Evolutionary conservation across 2,888 invertebrate genomes (phyloP).

Genomic region (Drosophila siamana): DNA sequence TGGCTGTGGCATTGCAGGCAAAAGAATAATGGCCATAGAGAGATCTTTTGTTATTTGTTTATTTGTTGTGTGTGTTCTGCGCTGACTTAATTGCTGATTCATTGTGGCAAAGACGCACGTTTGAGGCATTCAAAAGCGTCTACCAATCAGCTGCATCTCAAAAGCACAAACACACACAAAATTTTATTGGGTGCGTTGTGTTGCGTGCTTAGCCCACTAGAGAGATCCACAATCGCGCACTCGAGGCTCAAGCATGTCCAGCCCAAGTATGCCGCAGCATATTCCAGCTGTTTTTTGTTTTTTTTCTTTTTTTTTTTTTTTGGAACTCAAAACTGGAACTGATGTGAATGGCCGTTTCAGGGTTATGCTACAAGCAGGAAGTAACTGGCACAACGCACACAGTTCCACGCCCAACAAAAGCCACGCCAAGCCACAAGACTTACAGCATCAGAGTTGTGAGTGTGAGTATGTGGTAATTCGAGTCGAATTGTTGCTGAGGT

Average conservation of each 20-base stretch:
- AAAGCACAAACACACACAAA: background rate
- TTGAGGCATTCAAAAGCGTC: slow-evolving; percentile 56
- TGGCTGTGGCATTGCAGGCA: slow-evolving; percentile 45
- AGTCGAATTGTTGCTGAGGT: slow-evolving; percentile 25
- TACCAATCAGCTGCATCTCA: slow-evolving; percentile 22
- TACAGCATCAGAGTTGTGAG: slow-evolving; percentile 15
- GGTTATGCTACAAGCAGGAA: slow-evolving; percentile 63
- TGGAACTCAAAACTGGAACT: slow-evolving; percentile 5
- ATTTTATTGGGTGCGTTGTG: slow-evolving; percentile 13
- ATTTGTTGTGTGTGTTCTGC: background rate
- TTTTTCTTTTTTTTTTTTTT: background rate
- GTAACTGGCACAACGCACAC: slow-evolving; percentile 43
- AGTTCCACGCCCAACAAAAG: slow-evolving; percentile 40
- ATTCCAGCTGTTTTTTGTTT: slow-evolving; percentile 6
- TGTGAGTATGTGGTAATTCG: slow-evolving; percentile 36
- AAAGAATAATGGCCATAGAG: slow-evolving; percentile 65
- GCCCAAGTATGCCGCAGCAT: background rate
- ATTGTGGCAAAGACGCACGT: slow-evolving; percentile 48
- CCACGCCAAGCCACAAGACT: slow-evolving; percentile 4
- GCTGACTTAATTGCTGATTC: slow-evolving; percentile 15
- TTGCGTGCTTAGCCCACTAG: slow-evolving; percentile 4
- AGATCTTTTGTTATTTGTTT: slow-evolving; percentile 7
- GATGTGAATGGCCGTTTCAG: slow-evolving; percentile 68
- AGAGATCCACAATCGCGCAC: background rate
- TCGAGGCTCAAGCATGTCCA: background rate